Conservation (phyloP, 2,888 invertebrate genomes). For the Alitta virens region DNA sequence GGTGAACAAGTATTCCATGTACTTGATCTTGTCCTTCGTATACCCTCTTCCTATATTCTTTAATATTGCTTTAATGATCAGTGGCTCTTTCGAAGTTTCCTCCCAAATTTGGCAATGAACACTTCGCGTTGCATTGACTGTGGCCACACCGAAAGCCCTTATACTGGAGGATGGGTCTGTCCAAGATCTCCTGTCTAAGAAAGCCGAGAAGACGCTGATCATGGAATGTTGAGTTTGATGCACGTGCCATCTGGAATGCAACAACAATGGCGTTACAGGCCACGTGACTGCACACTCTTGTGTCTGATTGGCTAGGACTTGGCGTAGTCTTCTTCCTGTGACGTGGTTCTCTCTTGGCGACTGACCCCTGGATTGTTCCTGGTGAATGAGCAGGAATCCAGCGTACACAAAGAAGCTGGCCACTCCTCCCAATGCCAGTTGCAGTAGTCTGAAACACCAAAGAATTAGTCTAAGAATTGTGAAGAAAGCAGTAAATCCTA, state of each 20-base stretch:
- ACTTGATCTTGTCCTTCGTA: background rate
- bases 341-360: too few species aligned
- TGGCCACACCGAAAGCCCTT: background rate
- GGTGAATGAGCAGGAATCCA: background rate
- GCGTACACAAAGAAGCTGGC: background rate
- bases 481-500: too few species aligned
- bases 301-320: background rate
- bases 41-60: background rate
- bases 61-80: background rate
- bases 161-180: background rate
- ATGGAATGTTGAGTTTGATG: background rate
- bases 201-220: conserved; percentile 3
- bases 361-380: background rate
- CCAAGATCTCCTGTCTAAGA: background rate
- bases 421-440: background rate
- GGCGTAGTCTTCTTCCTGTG: too few species aligned
- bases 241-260: background rate
- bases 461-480: background rate
- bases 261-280: background rate
- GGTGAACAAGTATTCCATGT: conserved; percentile 3
- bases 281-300: background rate
- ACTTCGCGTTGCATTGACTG: background rate
- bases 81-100: background rate
- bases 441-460: background rate
- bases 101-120: conserved; percentile 10